phyloP scores from a whole-genome alignment of 2,888 invertebrate species.

The Hymenopus coronatus region DNA sequence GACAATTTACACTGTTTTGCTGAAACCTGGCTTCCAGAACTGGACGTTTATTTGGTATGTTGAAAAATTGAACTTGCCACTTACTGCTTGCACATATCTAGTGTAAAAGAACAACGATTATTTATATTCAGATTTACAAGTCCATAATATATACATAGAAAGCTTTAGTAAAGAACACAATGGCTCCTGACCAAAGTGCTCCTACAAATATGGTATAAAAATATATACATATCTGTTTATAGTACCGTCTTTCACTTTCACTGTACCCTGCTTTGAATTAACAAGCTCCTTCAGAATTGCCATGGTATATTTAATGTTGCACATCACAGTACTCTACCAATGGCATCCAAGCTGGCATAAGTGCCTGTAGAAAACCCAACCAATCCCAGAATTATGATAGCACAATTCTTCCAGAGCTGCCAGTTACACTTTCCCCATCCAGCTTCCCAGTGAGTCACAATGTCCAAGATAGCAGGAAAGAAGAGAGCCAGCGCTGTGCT shows the following conservation, averaged over 20 bases:
- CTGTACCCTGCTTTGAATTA: background rate
- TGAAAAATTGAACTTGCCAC: too few relatives aligned
- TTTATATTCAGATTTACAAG: background rate
- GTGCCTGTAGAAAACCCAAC: slow-evolving; percentile 73
- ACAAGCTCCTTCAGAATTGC: background rate
- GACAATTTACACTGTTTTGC: too few relatives aligned
- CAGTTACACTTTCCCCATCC: slow-evolving; percentile 51
- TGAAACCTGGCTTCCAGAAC: too few relatives aligned
- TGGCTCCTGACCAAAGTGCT: background rate
- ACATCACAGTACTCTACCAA: background rate
- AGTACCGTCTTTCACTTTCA: background rate
- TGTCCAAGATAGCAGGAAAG: slow-evolving; percentile 83
- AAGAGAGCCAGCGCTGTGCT: slow-evolving; percentile 83
- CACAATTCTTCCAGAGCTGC: slow-evolving; percentile 55
- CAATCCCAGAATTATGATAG: slow-evolving; percentile 66
- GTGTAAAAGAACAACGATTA: background rate
- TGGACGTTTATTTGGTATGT: too few relatives aligned
- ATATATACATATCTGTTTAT: background rate
- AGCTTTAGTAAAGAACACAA: background rate
- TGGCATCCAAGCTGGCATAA: slow-evolving; percentile 62
- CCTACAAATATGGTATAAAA: background rate
- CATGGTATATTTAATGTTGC: background rate
- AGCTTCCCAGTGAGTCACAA: slow-evolving; percentile 63
- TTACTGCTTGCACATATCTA: too few relatives aligned
- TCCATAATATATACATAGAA: background rate